Evolutionary conservation across 2,113 vertebrate genomes (phyloP).

Genomic region (Xiphias gladius): DNA sequence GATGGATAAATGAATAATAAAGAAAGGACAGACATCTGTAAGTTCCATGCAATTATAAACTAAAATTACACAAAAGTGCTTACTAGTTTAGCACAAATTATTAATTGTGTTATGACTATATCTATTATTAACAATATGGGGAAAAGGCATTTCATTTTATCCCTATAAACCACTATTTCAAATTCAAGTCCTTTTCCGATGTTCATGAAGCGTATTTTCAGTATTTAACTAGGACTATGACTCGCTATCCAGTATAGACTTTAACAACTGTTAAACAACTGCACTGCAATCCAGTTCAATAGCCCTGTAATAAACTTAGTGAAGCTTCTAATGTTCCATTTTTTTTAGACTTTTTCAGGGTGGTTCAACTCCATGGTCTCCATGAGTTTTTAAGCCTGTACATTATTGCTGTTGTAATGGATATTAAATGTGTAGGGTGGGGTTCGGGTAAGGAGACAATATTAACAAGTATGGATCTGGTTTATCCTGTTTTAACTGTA

Average conservation of each 20-base stretch:
- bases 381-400: neutral
- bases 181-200: neutral
- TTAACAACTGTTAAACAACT: neutral
- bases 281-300: slow-evolving; percentile 1
- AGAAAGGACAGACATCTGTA: slow-evolving; percentile 48
- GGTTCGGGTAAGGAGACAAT: no score
- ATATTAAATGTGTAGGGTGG: no score
- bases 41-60: slow-evolving; percentile 59
- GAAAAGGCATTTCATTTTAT: slow-evolving; percentile 30
- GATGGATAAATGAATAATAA: slow-evolving; percentile 68
- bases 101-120: slow-evolving; percentile 69
- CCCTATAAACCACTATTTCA: slow-evolving; percentile 29
- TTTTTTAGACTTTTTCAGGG: no score
- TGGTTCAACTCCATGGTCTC: no score
- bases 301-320: neutral
- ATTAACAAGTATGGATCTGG: no score
- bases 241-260: neutral
- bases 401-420: no score
- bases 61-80: slow-evolving; percentile 45
- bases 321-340: neutral
- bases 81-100: slow-evolving; percentile 64
- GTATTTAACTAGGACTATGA: neutral
- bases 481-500: neutral
- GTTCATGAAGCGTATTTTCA: neutral
- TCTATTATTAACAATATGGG: slow-evolving; percentile 50